phyloP scores from a whole-genome alignment of 2,113 vertebrate genomes.

The Seriola quinqueradiata region DNA sequence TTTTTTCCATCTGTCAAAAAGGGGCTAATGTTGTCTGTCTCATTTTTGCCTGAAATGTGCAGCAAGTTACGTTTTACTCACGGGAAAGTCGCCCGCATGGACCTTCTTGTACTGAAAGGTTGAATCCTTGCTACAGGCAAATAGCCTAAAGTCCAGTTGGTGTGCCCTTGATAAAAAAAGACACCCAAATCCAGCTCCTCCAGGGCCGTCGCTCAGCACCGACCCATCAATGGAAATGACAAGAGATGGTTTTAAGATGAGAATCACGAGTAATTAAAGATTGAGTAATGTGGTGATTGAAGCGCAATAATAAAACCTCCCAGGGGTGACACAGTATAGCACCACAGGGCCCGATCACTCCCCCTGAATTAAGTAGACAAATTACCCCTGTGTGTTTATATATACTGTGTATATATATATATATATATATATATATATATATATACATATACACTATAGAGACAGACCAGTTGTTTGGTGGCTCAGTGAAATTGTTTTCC shows the following conservation, averaged over 20 bases:
- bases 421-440: no score
- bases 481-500: slow-evolving; percentile 14
- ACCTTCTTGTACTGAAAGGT: slow-evolving; percentile 12
- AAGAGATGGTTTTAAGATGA: slow-evolving; percentile 12
- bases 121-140: background rate
- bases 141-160: slow-evolving; percentile 10
- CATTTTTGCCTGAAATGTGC: background rate
- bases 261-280: slow-evolving; percentile 48
- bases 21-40: background rate
- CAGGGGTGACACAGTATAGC: slow-evolving; percentile 43
- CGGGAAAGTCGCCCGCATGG: background rate
- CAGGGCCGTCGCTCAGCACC: background rate
- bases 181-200: background rate
- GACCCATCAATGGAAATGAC: slow-evolving; percentile 8
- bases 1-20: background rate
- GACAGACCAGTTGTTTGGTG: background rate
- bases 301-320: slow-evolving; percentile 47
- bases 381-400: slow-evolving; percentile 15
- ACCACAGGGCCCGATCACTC: slow-evolving; percentile 14
- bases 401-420: background rate
- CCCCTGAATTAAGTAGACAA: slow-evolving; percentile 39
- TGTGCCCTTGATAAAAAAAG: slow-evolving; percentile 2
- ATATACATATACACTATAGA: background rate
- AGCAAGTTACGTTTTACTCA: slow-evolving; percentile 2
- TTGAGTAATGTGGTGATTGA: slow-evolving; percentile 50